Percentiles rank a stretch among this genome's conserved stretches.
These are phyloP conservation scores for Xestobium rufovillosum DNA, from an alignment of 2,888 invertebrate species.

Conservation along the genomic window DNA sequence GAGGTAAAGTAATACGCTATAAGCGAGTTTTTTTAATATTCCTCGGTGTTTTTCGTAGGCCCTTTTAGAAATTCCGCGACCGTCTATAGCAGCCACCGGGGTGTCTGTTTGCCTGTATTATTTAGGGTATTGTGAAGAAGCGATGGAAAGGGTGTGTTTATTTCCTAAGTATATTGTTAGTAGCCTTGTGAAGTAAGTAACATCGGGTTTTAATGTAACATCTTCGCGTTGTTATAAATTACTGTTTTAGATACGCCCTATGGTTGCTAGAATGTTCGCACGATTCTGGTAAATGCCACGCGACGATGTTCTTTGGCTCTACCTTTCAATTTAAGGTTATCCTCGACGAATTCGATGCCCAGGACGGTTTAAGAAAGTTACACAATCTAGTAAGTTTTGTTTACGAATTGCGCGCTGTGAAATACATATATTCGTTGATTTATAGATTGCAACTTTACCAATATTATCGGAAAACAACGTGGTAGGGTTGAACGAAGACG, in stretches of 20 bases:
- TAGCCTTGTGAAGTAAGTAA: constrained; percentile 62
- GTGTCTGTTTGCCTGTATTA: constrained; percentile 96
- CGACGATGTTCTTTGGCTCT: constrained; percentile 95
- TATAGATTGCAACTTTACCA: constrained; percentile 74
- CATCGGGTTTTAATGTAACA: neutral
- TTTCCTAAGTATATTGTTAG: constrained; percentile 70
- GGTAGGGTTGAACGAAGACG: constrained; percentile 67
- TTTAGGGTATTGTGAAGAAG: constrained; percentile 93
- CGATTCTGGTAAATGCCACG: constrained; percentile 95
- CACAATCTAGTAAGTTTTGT: constrained; percentile 73
- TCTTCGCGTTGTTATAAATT: too few species aligned
- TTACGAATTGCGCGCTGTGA: neutral
- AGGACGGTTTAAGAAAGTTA: constrained; percentile 87
- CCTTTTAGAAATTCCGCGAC: constrained; percentile 82
- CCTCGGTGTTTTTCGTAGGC: constrained; percentile 45
- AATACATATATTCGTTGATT: constrained; percentile 14
- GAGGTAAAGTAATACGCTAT: constrained; percentile 46
- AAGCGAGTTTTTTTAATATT: constrained; percentile 5
- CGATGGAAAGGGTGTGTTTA: constrained; percentile 91
- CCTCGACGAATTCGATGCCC: constrained; percentile 86
- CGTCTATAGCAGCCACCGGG: constrained; percentile 92
- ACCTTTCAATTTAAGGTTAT: constrained; percentile 91
- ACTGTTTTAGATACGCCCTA: constrained; percentile 65
- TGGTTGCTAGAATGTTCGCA: constrained; percentile 91
- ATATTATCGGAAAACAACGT: constrained; percentile 70